Evolutionary conservation across 2,888 invertebrate species (phyloP).

Genomic region (Autographa gamma): DNA sequence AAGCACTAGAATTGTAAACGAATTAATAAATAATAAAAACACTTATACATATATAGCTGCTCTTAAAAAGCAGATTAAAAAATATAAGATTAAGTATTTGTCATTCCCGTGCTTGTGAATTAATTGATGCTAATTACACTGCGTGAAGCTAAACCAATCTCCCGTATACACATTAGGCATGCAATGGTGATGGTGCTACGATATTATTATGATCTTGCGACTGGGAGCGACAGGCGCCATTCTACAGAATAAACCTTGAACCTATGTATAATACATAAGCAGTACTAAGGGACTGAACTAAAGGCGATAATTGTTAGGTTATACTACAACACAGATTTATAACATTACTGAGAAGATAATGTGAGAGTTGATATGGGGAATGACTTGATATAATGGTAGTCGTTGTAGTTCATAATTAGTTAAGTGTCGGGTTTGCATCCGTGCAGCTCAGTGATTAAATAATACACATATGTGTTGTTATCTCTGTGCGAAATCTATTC

Average conservation of each 20-base stretch:
- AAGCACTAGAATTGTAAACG: not conserved
- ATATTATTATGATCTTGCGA: constrained; percentile 49
- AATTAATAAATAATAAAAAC: not conserved
- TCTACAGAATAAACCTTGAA: constrained; percentile 38
- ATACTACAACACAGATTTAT: constrained; percentile 23
- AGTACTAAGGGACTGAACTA: constrained; percentile 37
- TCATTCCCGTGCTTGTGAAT: constrained; percentile 6
- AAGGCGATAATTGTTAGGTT: constrained; percentile 36
- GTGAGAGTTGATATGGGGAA: not conserved
- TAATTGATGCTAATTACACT: constrained; percentile 16
- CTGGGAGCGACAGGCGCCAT: constrained; percentile 61
- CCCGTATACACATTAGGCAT: constrained; percentile 52
- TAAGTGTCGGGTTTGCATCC: not conserved
- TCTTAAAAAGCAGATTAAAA: not conserved
- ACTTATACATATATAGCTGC: not conserved
- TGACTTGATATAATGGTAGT: not conserved
- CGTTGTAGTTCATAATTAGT: not conserved
- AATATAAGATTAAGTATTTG: not conserved
- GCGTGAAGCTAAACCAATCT: constrained; percentile 51
- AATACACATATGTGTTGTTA: not conserved
- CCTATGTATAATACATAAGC: constrained; percentile 15
- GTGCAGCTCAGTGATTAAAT: not conserved
- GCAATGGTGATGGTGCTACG: constrained; percentile 39
- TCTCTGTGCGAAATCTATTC: not conserved
- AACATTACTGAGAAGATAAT: constrained; percentile 11